Base-by-base conservation (phyloP, 2,797 vertebrate species). In the Fundulus diaphanus region DNA sequence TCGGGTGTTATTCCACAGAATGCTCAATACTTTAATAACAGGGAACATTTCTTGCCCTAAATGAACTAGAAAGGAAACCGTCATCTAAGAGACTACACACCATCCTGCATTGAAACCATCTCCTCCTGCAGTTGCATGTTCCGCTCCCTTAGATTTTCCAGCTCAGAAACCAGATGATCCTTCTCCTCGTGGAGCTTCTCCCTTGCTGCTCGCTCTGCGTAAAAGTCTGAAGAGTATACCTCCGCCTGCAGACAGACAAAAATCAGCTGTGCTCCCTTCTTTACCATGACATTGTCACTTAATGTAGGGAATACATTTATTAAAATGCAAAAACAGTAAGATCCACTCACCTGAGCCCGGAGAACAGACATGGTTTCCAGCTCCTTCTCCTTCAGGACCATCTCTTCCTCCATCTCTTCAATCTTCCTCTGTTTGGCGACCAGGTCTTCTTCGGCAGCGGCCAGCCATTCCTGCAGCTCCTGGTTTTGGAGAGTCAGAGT, bases 161-260 rank as follows among this genome's bases (percentile, higher is more conserved):
- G 91, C 93, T 98, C 97, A 76, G 95, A 72, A 18, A 96, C 96
- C 87, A 99, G 85, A 27, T 96, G 95, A 84, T 99, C 98, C 88
- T 96, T 98, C 90, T 99, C 97, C 77, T 97, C 97, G 0, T 99
- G 98, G 79, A 99, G 97, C 73, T 98, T 97, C 92, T 99, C 98
- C 84, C 98, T 95, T 0, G 97, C 98, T 20, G 95, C 96, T 81
- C 98, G 95, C 91, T 99, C 98, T 0, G 98, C 97, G 2, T 99
- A 97, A 89, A 99, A 99, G 86, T 99, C 98, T 2, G 97, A 97
- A 69, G 96, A 98, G 82, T 99, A 99, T 67, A 99, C 95, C 56
- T 99, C 98, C 31, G 98, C 96, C 98, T 99, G 91, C 82, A 73
- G 1, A 48, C 46, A 13, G 0, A 59, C 51, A 68, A 68, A 3